Evolutionary conservation across 2,113 vertebrate genomes (phyloP).

Genomic region (Melanotaenia duboulayi): DNA sequence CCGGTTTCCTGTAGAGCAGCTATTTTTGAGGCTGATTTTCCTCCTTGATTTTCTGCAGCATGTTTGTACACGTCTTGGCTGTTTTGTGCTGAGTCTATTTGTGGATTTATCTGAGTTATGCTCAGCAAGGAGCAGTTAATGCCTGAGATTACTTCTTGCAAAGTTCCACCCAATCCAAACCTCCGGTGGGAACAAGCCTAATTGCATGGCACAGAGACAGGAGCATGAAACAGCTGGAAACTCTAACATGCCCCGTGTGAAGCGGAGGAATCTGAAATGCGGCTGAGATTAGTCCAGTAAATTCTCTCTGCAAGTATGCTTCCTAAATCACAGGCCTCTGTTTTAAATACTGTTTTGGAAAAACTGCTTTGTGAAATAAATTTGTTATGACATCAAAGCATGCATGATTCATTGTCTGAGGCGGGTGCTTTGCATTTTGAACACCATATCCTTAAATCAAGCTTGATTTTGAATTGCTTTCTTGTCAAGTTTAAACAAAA

Average conservation of each 20-base stretch:
- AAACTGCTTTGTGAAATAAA: constrained; percentile 19
- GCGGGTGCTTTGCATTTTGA: neutral
- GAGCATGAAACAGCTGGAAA: constrained; percentile 72
- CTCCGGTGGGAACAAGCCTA: constrained; percentile 73
- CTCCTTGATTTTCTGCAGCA: constrained; percentile 37
- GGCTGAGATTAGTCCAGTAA: constrained; percentile 49
- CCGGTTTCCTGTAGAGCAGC: constrained; percentile 50
- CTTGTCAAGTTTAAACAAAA: neutral
- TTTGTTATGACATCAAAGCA: constrained; percentile 18
- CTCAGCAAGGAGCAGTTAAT: constrained; percentile 64
- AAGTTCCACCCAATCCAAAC: constrained; percentile 71
- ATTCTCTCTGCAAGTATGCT: constrained; percentile 17
- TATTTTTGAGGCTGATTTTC: constrained; percentile 50
- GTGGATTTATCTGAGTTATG: constrained; percentile 54
- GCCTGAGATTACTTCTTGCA: constrained; percentile 58
- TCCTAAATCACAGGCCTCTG: constrained; percentile 48
- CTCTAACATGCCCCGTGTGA: constrained; percentile 42
- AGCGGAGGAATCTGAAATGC: constrained; percentile 54
- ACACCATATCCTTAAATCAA: neutral
- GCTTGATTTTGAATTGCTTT: neutral
- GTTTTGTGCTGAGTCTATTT: constrained; percentile 42
- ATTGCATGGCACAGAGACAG: constrained; percentile 67
- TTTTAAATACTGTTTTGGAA: constrained; percentile 50
- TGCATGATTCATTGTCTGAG: constrained; percentile 13
- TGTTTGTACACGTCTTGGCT: constrained; percentile 33